These are phyloP conservation scores for Nothoprocta pentlandii DNA, from an alignment of 2,113 vertebrate species.

Conservation along the genomic window DNA sequence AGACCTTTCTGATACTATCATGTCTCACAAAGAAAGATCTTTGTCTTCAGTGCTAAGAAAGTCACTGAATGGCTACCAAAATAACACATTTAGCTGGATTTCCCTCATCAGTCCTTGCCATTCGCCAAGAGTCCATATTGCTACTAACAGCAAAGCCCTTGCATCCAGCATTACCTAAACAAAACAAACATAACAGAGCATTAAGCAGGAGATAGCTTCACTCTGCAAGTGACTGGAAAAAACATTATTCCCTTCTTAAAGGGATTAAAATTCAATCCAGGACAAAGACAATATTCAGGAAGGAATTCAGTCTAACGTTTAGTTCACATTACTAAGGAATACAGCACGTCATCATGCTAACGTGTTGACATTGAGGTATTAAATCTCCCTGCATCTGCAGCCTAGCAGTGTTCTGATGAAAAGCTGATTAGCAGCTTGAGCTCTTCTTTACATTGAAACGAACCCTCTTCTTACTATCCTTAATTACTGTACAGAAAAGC, in stretches of 20 bases:
- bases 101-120: background rate
- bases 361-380: background rate
- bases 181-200: background rate
- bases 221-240: background rate
- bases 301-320: background rate
- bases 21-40: background rate
- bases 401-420: constrained; percentile 3
- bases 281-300: background rate
- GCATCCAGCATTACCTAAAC: background rate
- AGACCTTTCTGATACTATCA: background rate
- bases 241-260: background rate
- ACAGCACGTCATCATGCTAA: background rate
- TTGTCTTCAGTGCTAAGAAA: background rate
- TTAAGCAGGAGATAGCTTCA: background rate
- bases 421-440: constrained; percentile 26
- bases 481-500: background rate
- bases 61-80: background rate
- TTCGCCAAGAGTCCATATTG: background rate
- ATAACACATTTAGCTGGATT: background rate
- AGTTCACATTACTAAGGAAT: background rate
- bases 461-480: background rate
- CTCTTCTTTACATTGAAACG: background rate
- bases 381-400: background rate
- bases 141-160: background rate
- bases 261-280: background rate